Percentiles rank a stretch among this genome's conserved stretches.
Conservation (phyloP, 2,113 vertebrate species). For the Indicator indicator region DNA sequence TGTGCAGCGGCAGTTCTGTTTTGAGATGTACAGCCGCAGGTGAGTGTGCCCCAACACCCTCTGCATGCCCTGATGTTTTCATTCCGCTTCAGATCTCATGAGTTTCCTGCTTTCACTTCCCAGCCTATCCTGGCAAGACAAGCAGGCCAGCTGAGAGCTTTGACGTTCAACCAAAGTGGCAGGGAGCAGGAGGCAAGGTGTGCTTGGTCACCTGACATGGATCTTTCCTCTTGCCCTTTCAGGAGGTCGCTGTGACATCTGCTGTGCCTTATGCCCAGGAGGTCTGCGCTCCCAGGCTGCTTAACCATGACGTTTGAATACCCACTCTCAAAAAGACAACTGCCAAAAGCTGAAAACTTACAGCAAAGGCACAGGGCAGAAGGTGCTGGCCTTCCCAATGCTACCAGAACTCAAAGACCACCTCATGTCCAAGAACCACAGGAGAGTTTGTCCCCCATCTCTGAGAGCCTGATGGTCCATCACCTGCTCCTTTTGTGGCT, state of each 20-base stretch:
- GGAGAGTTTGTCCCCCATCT: background rate
- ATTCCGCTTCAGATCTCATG: background rate
- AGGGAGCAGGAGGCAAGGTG: background rate
- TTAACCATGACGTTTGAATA: background rate
- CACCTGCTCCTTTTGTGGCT: background rate
- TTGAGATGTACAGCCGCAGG: background rate
- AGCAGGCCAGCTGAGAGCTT: background rate
- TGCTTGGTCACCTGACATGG: rapidly evolving
- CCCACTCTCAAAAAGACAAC: background rate
- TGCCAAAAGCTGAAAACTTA: background rate
- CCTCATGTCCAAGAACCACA: background rate
- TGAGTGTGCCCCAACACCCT: rapidly evolving
- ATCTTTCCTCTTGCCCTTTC: background rate
- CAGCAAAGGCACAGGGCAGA: background rate
- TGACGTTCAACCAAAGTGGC: rapidly evolving
- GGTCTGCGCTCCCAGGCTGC: background rate
- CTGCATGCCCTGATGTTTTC: background rate
- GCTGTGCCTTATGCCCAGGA: background rate
- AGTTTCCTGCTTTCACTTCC: background rate
- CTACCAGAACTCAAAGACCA: rapidly evolving
- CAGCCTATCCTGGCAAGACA: background rate
- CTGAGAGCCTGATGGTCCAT: background rate
- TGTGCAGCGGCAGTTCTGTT: background rate
- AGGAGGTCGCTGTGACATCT: rapidly evolving
- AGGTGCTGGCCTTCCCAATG: background rate